Percentiles rank a stretch among this genome's conserved stretches.
Conservation (phyloP, 2,888 invertebrate species). For the Globia sparganii region DNA sequence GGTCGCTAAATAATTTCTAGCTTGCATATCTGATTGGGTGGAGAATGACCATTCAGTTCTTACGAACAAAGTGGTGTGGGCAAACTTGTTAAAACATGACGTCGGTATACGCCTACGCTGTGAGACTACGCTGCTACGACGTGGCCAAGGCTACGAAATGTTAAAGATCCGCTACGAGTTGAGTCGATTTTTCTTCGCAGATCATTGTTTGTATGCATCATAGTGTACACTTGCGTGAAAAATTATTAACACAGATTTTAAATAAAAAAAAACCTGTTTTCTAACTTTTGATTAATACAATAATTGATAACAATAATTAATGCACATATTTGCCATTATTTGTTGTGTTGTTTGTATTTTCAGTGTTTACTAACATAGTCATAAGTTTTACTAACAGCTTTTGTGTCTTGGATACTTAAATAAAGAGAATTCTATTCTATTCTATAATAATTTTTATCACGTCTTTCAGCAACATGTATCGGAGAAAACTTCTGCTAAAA, state of each 20-base stretch:
- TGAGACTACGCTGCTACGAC: conserved; percentile 31
- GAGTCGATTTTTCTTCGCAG: neutral
- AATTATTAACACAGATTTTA: neutral
- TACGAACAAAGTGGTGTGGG: conserved; percentile 3
- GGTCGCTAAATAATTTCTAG: conserved; percentile 19
- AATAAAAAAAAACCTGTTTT: neutral
- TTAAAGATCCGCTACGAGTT: conserved; percentile 2
- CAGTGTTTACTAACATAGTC: no score
- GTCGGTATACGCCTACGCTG: conserved; percentile 20
- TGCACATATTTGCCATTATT: no score
- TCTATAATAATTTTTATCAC: conserved; percentile 1
- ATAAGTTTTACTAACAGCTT: no score
- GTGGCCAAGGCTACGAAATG: conserved; percentile 25
- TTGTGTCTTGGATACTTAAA: no score
- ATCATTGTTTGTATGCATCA: neutral
- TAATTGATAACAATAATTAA: neutral
- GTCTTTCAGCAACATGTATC: no score
- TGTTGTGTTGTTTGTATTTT: no score
- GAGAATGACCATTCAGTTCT: conserved; percentile 6
- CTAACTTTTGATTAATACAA: neutral
- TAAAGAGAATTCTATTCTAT: no score
- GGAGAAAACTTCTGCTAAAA: no score
- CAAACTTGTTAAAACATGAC: neutral
- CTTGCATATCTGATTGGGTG: conserved; percentile 28
- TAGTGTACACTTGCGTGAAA: neutral